Evolutionary conservation across 2,888 invertebrate genomes (phyloP).

Genomic region (Bedellia somnulentella): DNA sequence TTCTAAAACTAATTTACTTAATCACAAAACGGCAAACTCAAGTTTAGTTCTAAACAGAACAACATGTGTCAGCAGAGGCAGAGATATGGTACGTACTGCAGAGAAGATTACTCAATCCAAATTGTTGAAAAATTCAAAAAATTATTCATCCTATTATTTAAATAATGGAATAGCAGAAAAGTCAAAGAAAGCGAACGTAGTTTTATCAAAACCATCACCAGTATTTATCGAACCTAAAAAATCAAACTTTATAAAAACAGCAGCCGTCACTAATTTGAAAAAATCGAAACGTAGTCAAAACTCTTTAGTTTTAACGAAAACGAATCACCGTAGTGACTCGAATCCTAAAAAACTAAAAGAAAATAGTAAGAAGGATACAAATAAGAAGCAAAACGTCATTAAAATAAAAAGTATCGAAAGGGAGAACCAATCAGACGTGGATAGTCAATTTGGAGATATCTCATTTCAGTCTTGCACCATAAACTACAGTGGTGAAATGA

Average conservation of each 20-base stretch:
- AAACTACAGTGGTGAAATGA: constrained; percentile 24
- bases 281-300: constrained; percentile 13
- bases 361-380: too few species aligned
- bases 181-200: not conserved
- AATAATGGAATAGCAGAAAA: not conserved
- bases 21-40: constrained; percentile 2
- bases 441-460: constrained; percentile 39
- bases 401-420: not conserved
- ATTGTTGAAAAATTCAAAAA: constrained; percentile 2
- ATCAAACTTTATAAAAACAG: constrained; percentile 31
- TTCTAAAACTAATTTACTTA: constrained; percentile 15
- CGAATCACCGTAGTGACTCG: not conserved
- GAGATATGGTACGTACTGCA: constrained; percentile 49
- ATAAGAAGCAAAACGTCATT: too few species aligned
- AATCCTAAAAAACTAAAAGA: not conserved
- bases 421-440: not conserved
- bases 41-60: not conserved
- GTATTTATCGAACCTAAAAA: constrained; percentile 22
- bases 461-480: constrained; percentile 32
- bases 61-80: constrained; percentile 21
- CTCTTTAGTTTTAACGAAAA: constrained; percentile 19
- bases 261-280: constrained; percentile 37
- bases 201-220: not conserved
- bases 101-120: constrained; percentile 45
- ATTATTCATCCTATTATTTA: too few species aligned